Conservation (phyloP, 2,113 vertebrate genomes). For the Genyomyrus donnyi region DNA sequence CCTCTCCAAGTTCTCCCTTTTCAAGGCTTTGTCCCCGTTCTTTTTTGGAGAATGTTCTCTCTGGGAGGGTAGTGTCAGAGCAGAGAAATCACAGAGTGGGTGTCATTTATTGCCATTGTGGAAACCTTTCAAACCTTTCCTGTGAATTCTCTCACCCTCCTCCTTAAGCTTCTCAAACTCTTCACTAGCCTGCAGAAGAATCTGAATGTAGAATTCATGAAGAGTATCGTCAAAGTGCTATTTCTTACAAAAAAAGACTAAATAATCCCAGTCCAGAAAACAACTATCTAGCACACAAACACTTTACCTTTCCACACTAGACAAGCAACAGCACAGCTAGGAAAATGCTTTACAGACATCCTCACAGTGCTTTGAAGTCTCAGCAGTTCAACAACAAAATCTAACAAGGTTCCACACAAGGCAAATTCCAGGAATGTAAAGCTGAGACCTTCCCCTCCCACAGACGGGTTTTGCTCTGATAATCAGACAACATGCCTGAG, state of each 20-base stretch:
- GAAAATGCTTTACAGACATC: neutral
- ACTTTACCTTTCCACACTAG: neutral
- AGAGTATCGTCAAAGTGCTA: neutral
- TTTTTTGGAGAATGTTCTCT: neutral
- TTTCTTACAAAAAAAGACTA: neutral
- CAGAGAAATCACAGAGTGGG: conserved; percentile 13
- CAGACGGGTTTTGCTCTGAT: conserved; percentile 62
- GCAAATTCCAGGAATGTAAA: conserved; percentile 43
- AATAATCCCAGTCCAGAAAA: neutral
- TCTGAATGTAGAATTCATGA: neutral
- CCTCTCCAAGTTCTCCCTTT: neutral
- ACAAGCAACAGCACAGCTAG: neutral
- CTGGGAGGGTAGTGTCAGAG: neutral
- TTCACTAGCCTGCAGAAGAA: neutral
- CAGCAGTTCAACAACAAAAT: conserved; percentile 41
- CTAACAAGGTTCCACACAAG: conserved; percentile 40
- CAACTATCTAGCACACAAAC: neutral
- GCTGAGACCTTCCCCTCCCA: conserved; percentile 53
- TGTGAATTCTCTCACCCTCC: neutral
- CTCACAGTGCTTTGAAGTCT: conserved; percentile 5
- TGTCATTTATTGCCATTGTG: conserved; percentile 13
- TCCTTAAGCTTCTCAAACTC: neutral
- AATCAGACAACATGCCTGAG: conserved; percentile 64
- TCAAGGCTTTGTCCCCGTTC: conserved; percentile 10
- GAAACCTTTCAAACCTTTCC: neutral